Evolutionary conservation across 2,888 invertebrate species (phyloP).

Genomic region (Acanthosoma haemorrhoidale): DNA sequence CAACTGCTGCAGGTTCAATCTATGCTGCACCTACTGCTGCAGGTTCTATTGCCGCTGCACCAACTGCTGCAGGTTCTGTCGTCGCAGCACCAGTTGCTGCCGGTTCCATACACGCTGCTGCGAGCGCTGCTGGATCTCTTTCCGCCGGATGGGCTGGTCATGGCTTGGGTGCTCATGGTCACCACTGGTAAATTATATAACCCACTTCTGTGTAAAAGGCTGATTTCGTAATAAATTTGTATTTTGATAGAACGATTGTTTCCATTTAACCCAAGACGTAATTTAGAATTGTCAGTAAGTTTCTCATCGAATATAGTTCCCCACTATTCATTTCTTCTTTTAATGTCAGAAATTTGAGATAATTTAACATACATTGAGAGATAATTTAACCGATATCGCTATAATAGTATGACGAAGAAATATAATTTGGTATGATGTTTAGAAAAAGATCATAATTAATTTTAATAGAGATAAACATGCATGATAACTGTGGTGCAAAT

Average conservation of each 20-base stretch:
- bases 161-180: not conserved
- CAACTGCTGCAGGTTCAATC: slow-evolving; percentile 11
- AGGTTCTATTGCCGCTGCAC: slow-evolving; percentile 1
- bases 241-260: not conserved
- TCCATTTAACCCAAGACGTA: no score
- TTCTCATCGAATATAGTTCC: no score
- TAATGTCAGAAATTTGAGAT: no score
- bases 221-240: not conserved
- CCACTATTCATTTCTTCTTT: no score
- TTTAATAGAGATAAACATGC: no score
- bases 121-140: not conserved
- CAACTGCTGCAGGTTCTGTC: slow-evolving; percentile 14
- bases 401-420: no score
- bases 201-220: not conserved
- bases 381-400: no score
- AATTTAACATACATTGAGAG: no score
- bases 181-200: not conserved
- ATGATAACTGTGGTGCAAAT: no score
- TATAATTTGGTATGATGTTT: no score
- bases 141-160: not conserved
- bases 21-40: slow-evolving; percentile 20
- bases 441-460: no score
- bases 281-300: no score
- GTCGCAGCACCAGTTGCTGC: slow-evolving; percentile 20
- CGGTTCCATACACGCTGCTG: not conserved